Base-by-base conservation (phyloP, 2,113 vertebrate genomes). In the Poecile atricapillus region DNA sequence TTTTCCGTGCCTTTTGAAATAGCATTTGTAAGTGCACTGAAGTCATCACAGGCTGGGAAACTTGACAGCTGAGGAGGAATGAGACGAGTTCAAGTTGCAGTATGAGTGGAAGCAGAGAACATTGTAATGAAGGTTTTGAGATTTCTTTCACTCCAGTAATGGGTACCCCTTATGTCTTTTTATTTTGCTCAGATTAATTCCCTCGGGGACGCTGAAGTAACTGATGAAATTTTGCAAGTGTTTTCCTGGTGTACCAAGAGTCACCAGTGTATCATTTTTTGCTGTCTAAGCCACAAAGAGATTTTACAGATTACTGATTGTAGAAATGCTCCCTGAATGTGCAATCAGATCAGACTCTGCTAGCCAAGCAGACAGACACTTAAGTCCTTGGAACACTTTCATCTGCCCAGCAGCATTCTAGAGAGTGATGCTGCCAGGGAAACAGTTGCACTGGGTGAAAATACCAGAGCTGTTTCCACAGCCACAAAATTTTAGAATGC, bases 381-480 rank as follows among this genome's bases (percentile, higher is more conserved):
- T 58, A 73, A 27, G 68, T 64, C 39, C 50, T 56, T 69, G 73
- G 89, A 91, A 14, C 75, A 47, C 31, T 83, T 91, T 87, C 30
- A 68, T 65, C 67, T 93, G 41, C 68, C 52, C 59, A 62, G 65
- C 47, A 71, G 67, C 46, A 24, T 58, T 33, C 25, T 43, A 35
- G 53, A 49, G 43, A 77, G 21, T 68, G 47, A 49, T 81, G 37
- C 88, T 89, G 52, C 70, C 71, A 81, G 78, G 83, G 87, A 90
- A 95, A 71, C 68, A 43, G 53, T 78, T 76, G 4, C 69, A 67
- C 28, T 94, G 85, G 15, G 59, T 91, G 53, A 94, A 96, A 96
- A 96, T 95, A 74, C 46, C 49, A 71, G 44, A 78, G 68, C 79
- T 90, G 73, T 89, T 92, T 81, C 85, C 39, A 49, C 64, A 94